Evolutionary conservation across 2,888 invertebrate species (phyloP), one percentile per base, ranked within the genome.

Genomic region (Bellardia bayeri): DNA sequence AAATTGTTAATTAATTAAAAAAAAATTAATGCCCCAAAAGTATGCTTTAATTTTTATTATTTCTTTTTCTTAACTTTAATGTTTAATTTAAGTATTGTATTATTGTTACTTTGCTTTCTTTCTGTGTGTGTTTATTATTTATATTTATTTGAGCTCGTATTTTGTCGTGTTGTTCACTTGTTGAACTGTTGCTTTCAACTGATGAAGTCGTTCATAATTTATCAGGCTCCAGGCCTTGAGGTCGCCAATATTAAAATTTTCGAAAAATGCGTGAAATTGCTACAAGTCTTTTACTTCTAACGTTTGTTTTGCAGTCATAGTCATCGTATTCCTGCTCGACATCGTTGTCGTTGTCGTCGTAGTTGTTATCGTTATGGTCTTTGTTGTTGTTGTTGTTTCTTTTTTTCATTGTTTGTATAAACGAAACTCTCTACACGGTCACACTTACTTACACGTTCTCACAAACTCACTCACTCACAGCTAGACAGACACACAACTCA

Each of bases 211-310:
- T 90, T 91, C 90, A 92, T 92, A 91, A 91, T 92, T 92, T 92
- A 92, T 91, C 92, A 91, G 90, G 91, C 91, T 91, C 91, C 91
- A 92, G 91, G 92, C 91, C 91, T 91, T 91, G 90, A 90, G 85
- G 88, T 87, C 88, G 86, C 86, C 85, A 85, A 83, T 85, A 85
- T 83, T 83, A 74, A 86, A 85, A 79, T 83, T 45, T 85, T 63
- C 56, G 68, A 75, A 68, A 86, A 79, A 82, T 87, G 85, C 87
- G 87, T 87, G 79, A 79, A 85, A 87, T 87, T 82, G 87, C 84
- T 87, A 79, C 84, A 78, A 84, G 87, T 82, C 74, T 82, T 84
- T 64, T 82, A 74, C 74, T 82, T 84, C 71, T 82, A 74, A 69
- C 56, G 74, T 85, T 69, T 85, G 64, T 87, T 87, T 82, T 79